Conservation (phyloP, 2,797 vertebrate species). For the Chrysocyon brachyurus region DNA sequence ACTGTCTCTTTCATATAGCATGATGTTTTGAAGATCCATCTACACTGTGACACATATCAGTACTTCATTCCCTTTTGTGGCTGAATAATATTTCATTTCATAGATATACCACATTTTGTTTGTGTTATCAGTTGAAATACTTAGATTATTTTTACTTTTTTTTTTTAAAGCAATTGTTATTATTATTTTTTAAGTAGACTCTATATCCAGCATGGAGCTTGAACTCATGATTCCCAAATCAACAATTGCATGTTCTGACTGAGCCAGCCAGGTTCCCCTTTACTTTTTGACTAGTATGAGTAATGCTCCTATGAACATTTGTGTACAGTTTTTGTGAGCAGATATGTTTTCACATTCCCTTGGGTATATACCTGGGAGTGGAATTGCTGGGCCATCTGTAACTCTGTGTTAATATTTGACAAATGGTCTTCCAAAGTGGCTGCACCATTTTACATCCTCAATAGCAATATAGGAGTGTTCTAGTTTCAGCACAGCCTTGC, state of each 20-base stretch:
- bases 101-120: background rate
- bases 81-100: background rate
- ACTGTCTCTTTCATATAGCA: background rate
- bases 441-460: background rate
- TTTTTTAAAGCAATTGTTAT: background rate
- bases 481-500: background rate
- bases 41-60: background rate
- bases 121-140: background rate
- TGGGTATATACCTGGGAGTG: background rate
- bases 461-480: background rate
- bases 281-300: background rate
- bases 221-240: background rate
- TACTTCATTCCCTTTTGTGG: background rate
- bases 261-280: background rate
- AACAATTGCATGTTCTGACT: background rate
- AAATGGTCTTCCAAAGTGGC: background rate
- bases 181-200: background rate
- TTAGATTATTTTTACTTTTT: background rate
- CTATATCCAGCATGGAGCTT: background rate
- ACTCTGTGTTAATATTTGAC: background rate
- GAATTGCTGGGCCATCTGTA: background rate
- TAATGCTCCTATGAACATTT: background rate
- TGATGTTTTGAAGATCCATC: background rate
- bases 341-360: background rate
- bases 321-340: background rate